These are phyloP conservation scores for Timema podura DNA, from an alignment of 2,888 invertebrate genomes.

Conservation along the genomic window DNA sequence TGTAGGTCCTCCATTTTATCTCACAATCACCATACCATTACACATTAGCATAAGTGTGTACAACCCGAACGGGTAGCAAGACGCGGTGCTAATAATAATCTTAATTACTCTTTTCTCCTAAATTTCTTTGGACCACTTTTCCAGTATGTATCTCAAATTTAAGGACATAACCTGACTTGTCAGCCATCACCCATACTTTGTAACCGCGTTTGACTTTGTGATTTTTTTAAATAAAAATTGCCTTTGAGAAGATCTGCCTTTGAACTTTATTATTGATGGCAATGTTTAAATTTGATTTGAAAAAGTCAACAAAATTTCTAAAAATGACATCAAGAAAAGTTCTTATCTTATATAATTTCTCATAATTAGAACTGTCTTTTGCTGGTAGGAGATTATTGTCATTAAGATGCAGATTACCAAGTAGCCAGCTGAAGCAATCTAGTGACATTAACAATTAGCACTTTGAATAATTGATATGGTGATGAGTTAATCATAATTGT, in stretches of 20 bases:
- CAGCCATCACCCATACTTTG: conserved; percentile 35
- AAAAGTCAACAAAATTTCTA: neutral
- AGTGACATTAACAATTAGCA: conserved; percentile 11
- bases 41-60: neutral
- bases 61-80: neutral
- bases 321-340: conserved; percentile 11
- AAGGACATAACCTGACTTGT: conserved; percentile 32
- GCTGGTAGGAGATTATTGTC: conserved; percentile 16
- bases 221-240: conserved; percentile 37
- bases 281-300: conserved; percentile 1
- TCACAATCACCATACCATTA: neutral
- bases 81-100: neutral
- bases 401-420: conserved; percentile 9
- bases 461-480: too few relatives aligned
- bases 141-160: conserved; percentile 39
- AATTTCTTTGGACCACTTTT: conserved; percentile 34
- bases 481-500: too few relatives aligned
- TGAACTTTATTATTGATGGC: conserved; percentile 36
- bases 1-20: neutral
- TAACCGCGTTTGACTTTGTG: conserved; percentile 36
- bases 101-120: conserved; percentile 32
- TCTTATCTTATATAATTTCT: conserved; percentile 23
- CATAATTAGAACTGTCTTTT: conserved; percentile 11
- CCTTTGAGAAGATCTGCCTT: conserved; percentile 34
- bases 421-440: conserved; percentile 14